phyloP scores from a whole-genome alignment of 2,113 vertebrate species.

The Apeltes quadracus region DNA sequence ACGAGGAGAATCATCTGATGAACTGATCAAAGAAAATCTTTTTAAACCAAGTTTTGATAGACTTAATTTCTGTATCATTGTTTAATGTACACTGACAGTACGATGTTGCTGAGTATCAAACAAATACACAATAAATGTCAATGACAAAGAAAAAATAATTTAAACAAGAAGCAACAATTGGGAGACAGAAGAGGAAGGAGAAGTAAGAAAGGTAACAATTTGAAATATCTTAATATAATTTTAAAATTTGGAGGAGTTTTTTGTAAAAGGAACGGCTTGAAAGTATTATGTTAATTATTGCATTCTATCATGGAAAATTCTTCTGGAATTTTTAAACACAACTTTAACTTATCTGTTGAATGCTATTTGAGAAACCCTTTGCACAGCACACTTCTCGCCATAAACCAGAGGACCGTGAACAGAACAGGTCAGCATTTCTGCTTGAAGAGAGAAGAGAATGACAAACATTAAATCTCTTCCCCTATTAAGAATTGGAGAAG shows the following conservation, averaged over 20 bases:
- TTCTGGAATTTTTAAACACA: constrained; percentile 47
- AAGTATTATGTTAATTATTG: not conserved
- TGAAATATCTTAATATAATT: not conserved
- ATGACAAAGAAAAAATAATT: not conserved
- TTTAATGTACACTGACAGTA: not conserved
- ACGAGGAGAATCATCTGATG: not conserved
- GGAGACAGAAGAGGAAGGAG: not conserved
- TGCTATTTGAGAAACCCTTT: constrained; percentile 7
- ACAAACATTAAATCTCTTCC: constrained; percentile 36
- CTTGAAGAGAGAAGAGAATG: constrained; percentile 16
- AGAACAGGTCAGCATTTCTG: constrained; percentile 36
- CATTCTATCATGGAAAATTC: constrained; percentile 13
- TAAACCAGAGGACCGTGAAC: constrained; percentile 11
- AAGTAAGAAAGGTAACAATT: not conserved
- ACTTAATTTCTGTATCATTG: not conserved
- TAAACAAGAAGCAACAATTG: not conserved
- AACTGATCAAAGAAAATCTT: not conserved
- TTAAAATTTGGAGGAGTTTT: not conserved
- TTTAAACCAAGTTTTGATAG: not conserved
- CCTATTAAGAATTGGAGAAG: constrained; percentile 20
- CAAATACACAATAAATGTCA: not conserved
- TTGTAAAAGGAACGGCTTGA: not conserved
- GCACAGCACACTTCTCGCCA: constrained; percentile 18
- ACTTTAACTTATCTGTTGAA: constrained; percentile 26
- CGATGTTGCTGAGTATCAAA: not conserved